Percentiles rank a stretch among this genome's conserved stretches.
phyloP scores from a whole-genome alignment of 2,113 vertebrate genomes.

The Ictalurus punctatus region DNA sequence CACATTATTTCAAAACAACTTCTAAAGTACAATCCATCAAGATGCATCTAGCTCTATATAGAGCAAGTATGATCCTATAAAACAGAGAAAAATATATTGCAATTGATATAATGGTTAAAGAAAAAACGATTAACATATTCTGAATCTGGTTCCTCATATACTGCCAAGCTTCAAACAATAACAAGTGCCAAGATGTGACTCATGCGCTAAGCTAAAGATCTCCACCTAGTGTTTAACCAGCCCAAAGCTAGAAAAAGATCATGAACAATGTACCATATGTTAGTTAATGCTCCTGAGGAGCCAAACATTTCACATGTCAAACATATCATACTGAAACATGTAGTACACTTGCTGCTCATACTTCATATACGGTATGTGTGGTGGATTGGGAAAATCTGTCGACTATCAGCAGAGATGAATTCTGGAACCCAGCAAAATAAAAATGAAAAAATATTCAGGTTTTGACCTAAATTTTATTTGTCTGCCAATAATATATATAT shows the following conservation, averaged over 20 bases:
- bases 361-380: not conserved
- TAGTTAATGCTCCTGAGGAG: not conserved
- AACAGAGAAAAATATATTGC: not conserved
- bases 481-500: not conserved
- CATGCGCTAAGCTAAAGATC: conserved; percentile 57
- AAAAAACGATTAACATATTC: conserved; percentile 14
- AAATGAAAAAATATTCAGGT: not conserved
- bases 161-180: conserved; percentile 37
- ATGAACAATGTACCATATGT: not conserved
- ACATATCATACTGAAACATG: not conserved
- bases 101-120: not conserved
- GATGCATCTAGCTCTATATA: not conserved
- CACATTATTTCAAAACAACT: not conserved
- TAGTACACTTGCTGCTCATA: not conserved
- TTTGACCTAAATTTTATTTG: not conserved
- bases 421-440: not conserved
- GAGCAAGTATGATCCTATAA: not conserved
- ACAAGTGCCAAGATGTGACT: conserved; percentile 4
- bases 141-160: not conserved
- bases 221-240: conserved; percentile 59
- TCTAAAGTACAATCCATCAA: not conserved
- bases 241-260: not conserved
- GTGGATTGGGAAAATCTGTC: not conserved
- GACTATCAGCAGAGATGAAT: not conserved
- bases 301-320: not conserved